These are phyloP conservation scores for Diplogasteroides magnus DNA, from an alignment of 1,140 invertebrate species.

Conservation along the genomic window DNA sequence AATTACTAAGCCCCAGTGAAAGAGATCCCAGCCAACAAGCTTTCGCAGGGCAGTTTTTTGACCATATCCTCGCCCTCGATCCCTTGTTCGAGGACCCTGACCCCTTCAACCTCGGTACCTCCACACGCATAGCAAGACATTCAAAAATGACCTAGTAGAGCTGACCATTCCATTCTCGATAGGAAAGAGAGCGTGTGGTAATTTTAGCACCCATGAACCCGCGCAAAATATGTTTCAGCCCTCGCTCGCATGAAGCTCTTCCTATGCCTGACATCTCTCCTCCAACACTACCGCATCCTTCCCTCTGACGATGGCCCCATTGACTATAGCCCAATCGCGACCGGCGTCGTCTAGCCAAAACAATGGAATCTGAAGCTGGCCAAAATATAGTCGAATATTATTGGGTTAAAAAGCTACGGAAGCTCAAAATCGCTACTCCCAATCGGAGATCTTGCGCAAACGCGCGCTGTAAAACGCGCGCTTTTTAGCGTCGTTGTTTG, in stretches of 20 bases:
- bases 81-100: conserved; percentile 4
- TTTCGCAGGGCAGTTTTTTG: too few species aligned
- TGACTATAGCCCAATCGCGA: neutral
- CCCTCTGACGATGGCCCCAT: neutral
- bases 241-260: neutral
- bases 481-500: too few species aligned
- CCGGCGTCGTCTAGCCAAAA: neutral
- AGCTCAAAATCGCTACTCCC: too few species aligned
- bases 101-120: conserved; percentile 11
- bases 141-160: conserved; percentile 13
- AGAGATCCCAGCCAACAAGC: too few species aligned
- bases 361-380: neutral
- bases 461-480: too few species aligned
- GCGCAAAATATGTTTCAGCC: neutral
- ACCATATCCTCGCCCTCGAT: conserved; percentile 11
- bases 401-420: too few species aligned
- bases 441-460: too few species aligned
- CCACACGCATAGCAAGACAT: conserved; percentile 1
- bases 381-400: too few species aligned
- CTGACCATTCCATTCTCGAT: conserved; percentile 16
- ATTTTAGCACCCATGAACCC: neutral
- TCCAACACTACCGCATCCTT: neutral
- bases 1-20: too few species aligned
- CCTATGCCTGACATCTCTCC: neutral
- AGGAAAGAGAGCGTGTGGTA: conserved; percentile 17